phyloP scores from a whole-genome alignment of 1,140 invertebrate genomes.

The Odontomachus brunneus region DNA sequence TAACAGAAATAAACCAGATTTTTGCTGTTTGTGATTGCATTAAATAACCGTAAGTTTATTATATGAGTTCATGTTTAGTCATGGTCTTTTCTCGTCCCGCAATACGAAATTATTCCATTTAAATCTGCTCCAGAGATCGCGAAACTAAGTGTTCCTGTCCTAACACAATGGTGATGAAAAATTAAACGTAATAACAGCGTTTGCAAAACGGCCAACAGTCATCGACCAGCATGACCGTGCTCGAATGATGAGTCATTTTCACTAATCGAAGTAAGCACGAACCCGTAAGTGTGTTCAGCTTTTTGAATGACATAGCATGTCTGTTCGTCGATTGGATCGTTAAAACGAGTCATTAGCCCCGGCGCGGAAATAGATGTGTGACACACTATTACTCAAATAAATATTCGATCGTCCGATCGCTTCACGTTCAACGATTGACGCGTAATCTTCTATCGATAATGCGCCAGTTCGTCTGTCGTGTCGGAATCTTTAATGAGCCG shows the following conservation, averaged over 20 bases:
- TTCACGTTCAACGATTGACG: background rate
- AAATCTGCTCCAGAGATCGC: background rate
- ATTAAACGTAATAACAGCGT: slow-evolving; percentile 40
- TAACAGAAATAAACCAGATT: background rate
- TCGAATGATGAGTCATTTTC: slow-evolving; percentile 43
- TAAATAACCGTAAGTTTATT: background rate
- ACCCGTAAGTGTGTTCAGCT: background rate
- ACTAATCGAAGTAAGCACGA: slow-evolving; percentile 34
- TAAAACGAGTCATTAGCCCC: slow-evolving; percentile 31
- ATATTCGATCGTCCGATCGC: slow-evolving; percentile 30
- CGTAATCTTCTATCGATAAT: background rate
- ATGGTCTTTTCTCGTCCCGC: background rate
- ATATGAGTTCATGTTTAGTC: background rate
- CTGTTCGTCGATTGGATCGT: slow-evolving; percentile 23
- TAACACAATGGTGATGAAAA: slow-evolving; percentile 33
- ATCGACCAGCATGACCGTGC: background rate
- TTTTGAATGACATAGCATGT: slow-evolving; percentile 44
- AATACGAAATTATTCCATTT: slow-evolving; percentile 12
- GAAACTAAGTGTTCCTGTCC: background rate
- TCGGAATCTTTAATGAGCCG: slow-evolving; percentile 38
- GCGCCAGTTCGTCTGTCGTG: background rate
- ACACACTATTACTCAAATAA: slow-evolving; percentile 18
- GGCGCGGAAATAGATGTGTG: background rate
- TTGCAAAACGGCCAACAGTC: slow-evolving; percentile 43
- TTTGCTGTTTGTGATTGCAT: background rate